Percentiles rank a stretch among this genome's conserved stretches.
Conservation (phyloP, 2,797 vertebrate genomes). For the Coranthus polyacanthus region DNA sequence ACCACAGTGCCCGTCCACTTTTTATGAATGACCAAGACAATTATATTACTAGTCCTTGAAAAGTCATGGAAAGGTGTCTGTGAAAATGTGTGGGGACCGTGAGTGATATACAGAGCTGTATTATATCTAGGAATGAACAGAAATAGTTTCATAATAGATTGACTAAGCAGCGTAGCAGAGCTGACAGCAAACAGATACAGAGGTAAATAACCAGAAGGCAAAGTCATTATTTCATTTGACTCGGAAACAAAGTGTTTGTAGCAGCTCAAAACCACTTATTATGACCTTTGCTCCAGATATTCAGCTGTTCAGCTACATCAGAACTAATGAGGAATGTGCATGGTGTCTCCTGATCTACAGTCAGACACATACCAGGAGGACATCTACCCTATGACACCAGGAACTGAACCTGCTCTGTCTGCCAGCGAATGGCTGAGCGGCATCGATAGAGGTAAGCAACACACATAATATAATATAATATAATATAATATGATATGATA, state of each 20-base stretch:
- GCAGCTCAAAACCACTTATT: not conserved
- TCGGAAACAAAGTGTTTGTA: too few species aligned
- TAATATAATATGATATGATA: too few species aligned
- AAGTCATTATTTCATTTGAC: too few species aligned
- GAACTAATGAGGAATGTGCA: conserved; percentile 9
- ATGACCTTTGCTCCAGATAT: not conserved
- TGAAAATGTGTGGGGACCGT: too few species aligned
- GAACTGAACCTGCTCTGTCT: conserved; percentile 92
- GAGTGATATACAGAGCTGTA: not conserved
- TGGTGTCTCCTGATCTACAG: conserved; percentile 77
- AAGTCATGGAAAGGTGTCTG: too few species aligned
- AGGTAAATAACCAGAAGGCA: not conserved
- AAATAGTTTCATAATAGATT: not conserved
- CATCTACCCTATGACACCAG: conserved; percentile 98
- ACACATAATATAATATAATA: too few species aligned
- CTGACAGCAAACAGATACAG: conserved; percentile 9
- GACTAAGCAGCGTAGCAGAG: not conserved
- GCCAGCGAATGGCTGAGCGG: conserved; percentile 96
- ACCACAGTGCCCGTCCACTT: too few species aligned
- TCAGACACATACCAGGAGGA: conserved; percentile 99
- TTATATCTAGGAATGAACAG: conserved; percentile 2
- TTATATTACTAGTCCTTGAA: too few species aligned
- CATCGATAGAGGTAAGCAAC: conserved; percentile 90
- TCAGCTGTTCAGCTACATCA: not conserved
- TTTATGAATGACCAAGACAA: too few species aligned